Percentiles rank a stretch among this genome's conserved stretches.
These are phyloP conservation scores for Leptopterna dolabrata DNA, from an alignment of 2,888 invertebrate species.

Conservation along the genomic window DNA sequence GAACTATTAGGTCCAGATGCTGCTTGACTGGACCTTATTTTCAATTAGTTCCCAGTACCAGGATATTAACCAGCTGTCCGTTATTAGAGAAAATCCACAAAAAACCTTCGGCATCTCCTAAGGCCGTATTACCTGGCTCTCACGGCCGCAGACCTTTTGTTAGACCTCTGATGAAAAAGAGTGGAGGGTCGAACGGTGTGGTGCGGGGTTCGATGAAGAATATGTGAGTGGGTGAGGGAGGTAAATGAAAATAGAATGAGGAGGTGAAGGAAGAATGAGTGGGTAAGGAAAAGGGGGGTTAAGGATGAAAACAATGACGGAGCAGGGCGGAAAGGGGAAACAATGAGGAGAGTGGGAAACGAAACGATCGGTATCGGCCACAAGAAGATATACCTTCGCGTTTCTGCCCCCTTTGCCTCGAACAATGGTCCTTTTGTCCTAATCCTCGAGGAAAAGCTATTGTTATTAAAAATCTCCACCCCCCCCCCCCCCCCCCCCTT, in stretches of 20 bases:
- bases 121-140: neutral
- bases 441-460: conserved; percentile 7
- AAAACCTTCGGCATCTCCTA: neutral
- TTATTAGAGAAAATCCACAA: neutral
- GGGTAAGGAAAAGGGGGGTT: neutral
- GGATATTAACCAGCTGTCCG: neutral
- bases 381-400: conserved; percentile 1
- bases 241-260: conserved; percentile 4
- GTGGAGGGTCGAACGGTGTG: neutral
- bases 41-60: neutral
- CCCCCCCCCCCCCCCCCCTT: neutral
- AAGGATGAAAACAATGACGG: neutral
- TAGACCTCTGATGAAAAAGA: neutral
- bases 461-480: neutral
- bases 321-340: neutral
- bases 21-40: neutral
- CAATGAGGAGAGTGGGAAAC: neutral
- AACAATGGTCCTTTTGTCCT: neutral
- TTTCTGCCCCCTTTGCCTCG: neutral
- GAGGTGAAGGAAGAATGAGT: neutral
- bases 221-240: neutral
- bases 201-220: neutral
- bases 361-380: neutral
- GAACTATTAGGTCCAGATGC: no score
- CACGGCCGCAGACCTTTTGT: neutral